phyloP scores from a whole-genome alignment of 1,140 invertebrate species.

The Halesus radiatus region DNA sequence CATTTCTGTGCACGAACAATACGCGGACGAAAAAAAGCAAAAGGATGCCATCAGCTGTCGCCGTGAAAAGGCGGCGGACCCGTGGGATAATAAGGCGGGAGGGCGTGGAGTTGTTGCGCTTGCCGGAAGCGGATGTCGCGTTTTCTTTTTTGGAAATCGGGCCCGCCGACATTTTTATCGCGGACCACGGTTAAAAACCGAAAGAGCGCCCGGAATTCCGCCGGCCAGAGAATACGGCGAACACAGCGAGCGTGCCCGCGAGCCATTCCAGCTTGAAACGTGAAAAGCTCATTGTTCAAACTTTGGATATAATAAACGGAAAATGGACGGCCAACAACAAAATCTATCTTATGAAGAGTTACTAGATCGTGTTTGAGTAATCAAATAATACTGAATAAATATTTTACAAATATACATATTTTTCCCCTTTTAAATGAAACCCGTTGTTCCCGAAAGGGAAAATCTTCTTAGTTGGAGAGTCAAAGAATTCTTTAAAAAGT shows the following conservation, averaged over 20 bases:
- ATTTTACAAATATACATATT: too few species aligned
- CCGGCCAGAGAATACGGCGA: neutral
- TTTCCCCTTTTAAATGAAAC: too few species aligned
- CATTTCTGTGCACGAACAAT: neutral
- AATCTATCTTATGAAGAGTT: too few species aligned
- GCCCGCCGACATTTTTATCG: constrained; percentile 44
- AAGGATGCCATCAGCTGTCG: constrained; percentile 1
- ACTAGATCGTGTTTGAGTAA: too few species aligned
- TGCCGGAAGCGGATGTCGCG: constrained; percentile 8
- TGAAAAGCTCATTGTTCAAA: constrained; percentile 24
- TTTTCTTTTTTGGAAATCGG: constrained; percentile 37
- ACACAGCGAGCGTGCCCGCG: neutral
- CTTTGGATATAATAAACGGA: neutral
- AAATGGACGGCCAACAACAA: too few species aligned
- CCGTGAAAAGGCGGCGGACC: neutral
- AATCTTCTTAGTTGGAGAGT: too few species aligned
- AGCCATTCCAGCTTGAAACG: constrained; percentile 6
- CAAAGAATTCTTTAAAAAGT: too few species aligned
- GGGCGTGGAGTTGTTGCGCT: constrained; percentile 8
- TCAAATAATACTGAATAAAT: too few species aligned
- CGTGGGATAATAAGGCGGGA: neutral
- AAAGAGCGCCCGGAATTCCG: constrained; percentile 42
- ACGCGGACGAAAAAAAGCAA: constrained; percentile 1
- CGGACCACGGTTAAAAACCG: constrained; percentile 36
- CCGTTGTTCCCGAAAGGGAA: too few species aligned